phyloP scores from a whole-genome alignment of 2,888 invertebrate species.

The Bimastos eiseni region DNA sequence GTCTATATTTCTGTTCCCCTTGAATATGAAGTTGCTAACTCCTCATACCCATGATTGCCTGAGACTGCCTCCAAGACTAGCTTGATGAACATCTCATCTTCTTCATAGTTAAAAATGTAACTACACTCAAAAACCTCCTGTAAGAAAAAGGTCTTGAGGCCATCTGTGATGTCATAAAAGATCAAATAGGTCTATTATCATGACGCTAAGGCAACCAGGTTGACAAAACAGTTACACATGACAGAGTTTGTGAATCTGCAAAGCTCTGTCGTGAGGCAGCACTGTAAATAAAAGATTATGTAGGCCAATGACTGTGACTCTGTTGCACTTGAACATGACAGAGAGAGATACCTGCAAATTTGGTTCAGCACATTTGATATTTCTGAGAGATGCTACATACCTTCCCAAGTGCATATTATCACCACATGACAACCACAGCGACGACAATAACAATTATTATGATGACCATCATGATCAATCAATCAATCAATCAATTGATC shows the following conservation, averaged over 20 bases:
- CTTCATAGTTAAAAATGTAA: neutral
- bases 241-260: too few relatives aligned
- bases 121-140: neutral
- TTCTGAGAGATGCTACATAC: neutral
- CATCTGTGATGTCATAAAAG: neutral
- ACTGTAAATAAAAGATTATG: too few relatives aligned
- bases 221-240: neutral
- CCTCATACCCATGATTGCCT: too few relatives aligned
- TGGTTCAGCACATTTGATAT: neutral
- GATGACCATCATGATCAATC: too few relatives aligned
- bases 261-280: too few relatives aligned
- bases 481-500: too few relatives aligned
- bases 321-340: neutral
- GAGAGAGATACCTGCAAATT: too few relatives aligned
- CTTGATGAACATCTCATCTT: too few relatives aligned
- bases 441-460: neutral
- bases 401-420: neutral
- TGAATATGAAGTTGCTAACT: too few relatives aligned
- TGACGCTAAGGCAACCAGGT: neutral
- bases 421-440: neutral
- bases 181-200: neutral
- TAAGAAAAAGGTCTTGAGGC: neutral
- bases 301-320: too few relatives aligned
- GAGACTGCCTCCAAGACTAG: too few relatives aligned
- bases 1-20: too few relatives aligned